These are phyloP conservation scores for Aelia acuminata DNA, from an alignment of 2,888 invertebrate genomes.

Conservation along the genomic window DNA sequence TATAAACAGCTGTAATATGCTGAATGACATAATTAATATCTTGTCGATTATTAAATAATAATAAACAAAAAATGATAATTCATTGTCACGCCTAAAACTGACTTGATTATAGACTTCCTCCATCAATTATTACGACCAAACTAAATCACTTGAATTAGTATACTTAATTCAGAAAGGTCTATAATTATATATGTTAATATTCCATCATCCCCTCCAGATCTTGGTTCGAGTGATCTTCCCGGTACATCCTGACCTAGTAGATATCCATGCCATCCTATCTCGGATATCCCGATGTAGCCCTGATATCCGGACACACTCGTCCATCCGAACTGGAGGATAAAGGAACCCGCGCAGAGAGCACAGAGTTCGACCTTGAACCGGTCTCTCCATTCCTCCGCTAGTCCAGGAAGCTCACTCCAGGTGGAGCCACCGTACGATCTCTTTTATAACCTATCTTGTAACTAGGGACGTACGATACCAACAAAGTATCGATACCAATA, in stretches of 20 bases:
- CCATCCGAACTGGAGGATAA: neutral
- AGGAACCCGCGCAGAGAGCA: neutral
- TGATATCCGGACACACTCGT: neutral
- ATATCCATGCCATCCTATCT: neutral
- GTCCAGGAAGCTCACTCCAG: neutral
- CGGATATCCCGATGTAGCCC: neutral
- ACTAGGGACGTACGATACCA: too few relatives aligned
- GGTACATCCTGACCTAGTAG: neutral
- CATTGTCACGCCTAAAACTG: neutral
- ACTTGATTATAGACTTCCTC: neutral
- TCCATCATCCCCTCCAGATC: too few relatives aligned
- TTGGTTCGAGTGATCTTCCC: neutral
- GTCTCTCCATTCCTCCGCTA: neutral
- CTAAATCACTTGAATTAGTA: neutral
- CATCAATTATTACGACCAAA: neutral
- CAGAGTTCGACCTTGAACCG: conserved; percentile 14
- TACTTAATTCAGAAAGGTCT: neutral
- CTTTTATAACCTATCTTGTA: too few relatives aligned
- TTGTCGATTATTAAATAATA: too few relatives aligned
- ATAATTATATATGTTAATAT: conserved; percentile 5
- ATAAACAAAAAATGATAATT: too few relatives aligned
- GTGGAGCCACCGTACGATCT: neutral
- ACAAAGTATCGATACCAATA: too few relatives aligned
- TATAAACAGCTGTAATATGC: too few relatives aligned
- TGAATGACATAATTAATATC: too few relatives aligned